Evolutionary conservation across 2,888 invertebrate genomes (phyloP), one percentile per base, ranked within the genome.

Genomic region (Lasioglossum zephyrum): DNA sequence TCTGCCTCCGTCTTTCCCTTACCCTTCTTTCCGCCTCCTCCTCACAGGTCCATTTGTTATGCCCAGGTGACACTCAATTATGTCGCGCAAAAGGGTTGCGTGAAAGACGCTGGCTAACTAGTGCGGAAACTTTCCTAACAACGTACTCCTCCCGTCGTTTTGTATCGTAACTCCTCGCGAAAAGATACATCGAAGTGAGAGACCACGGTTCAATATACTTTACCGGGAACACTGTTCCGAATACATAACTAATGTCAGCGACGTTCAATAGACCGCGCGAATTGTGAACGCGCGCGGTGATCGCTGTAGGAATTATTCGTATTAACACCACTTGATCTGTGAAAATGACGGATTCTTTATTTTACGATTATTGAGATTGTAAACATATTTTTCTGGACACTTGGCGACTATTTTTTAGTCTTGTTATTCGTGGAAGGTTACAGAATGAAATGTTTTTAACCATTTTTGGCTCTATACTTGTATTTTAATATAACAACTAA

Each of bases 31-130:
- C 87, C 88, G 72, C 73, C 85, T 44, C 84, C 87, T 78, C 88
- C 90, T 88, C 88, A 82, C 79, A 88, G 92, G 92, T 93, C 93
- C 94, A 94, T 94, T 94, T 94, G 93, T 94, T 94, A 94, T 93
- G 91, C 92, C 93, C 92, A 93, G 92, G 93, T 93, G 94, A 94
- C 94, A 94, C 94, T 93, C 93, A 94, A 94, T 94, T 94, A 94
- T 94, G 92, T 93, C 90, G 89, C 90, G 91, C 85, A 90, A 93
- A 92, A 93, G 92, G 91, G 91, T 92, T 91, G 89, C 88, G 85
- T 89, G 91, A 92, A 87, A 92, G 91, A 88, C 88, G 88, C 81
- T 84, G 81, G 92, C 89, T 92, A 92, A 92, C 92, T 92, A 92
- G 92, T 89, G 85, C 86, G 90, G 90, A 89, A 92, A 92, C 86